Percentiles rank a stretch among this genome's conserved stretches.
Evolutionary conservation across 2,888 invertebrate genomes (phyloP).

Genomic region (Luperina nickerlii): DNA sequence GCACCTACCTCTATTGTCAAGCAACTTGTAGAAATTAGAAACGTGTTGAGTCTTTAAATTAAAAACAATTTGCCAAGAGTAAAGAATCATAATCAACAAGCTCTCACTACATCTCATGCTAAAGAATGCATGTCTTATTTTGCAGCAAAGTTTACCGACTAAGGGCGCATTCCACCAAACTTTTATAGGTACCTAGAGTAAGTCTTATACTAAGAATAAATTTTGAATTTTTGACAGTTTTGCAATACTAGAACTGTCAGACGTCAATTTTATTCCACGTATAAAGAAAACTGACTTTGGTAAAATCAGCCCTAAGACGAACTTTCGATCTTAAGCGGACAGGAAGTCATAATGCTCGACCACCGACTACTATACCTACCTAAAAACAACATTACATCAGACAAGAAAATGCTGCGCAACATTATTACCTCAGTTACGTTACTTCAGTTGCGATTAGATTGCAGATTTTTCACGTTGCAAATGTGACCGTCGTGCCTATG

Average conservation of each 20-base stretch:
- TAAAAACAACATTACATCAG: conserved; percentile 41
- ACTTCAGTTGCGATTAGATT: conserved; percentile 65
- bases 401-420: conserved; percentile 54
- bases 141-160: conserved; percentile 20
- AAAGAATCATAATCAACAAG: neutral
- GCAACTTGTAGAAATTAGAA: neutral
- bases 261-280: too few species aligned
- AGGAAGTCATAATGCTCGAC: conserved; percentile 42
- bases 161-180: neutral
- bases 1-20: neutral
- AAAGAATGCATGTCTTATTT: neutral
- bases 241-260: too few species aligned
- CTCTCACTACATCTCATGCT: neutral
- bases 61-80: neutral
- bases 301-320: neutral
- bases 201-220: too few species aligned
- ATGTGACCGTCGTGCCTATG: conserved; percentile 77
- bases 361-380: conserved; percentile 17
- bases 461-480: conserved; percentile 69
- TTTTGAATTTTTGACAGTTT: too few species aligned
- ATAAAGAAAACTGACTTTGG: too few species aligned
- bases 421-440: conserved; percentile 52
- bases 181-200: too few species aligned
- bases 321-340: conserved; percentile 21
- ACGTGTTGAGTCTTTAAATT: neutral